Percentiles rank a stretch among this genome's conserved stretches.
These are phyloP conservation scores for Arizona elegans DNA, from an alignment of 2,113 vertebrate genomes.

Conservation along the genomic window DNA sequence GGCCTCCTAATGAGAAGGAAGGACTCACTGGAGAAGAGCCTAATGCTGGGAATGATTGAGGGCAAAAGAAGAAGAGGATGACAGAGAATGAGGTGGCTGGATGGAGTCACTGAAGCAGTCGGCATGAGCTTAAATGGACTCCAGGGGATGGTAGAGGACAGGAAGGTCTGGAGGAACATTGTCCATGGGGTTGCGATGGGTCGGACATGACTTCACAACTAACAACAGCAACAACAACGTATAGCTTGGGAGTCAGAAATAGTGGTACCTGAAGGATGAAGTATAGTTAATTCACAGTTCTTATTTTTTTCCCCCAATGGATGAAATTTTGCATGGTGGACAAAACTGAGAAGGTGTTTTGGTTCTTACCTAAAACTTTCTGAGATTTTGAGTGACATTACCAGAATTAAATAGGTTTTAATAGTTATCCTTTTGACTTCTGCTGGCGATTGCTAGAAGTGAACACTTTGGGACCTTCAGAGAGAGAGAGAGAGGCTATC, in stretches of 20 bases:
- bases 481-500: constrained; percentile 13
- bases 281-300: not conserved
- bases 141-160: no score
- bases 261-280: not conserved
- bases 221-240: no score
- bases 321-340: not conserved
- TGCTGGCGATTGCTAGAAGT: not conserved
- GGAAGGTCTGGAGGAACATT: no score
- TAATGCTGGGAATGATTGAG: no score
- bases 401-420: not conserved
- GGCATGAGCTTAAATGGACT: no score
- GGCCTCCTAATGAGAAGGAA: no score
- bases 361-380: not conserved
- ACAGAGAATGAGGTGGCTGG: no score
- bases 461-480: not conserved
- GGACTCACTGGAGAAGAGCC: no score
- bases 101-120: no score
- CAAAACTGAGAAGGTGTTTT: not conserved
- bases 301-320: not conserved
- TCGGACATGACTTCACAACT: no score
- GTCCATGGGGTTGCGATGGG: no score
- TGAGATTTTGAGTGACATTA: not conserved
- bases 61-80: no score
- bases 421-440: not conserved
- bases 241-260: not conserved